Evolutionary conservation across 2,888 invertebrate genomes (phyloP), one percentile per base, ranked within the genome.

Genomic region (Zeuzera pyrina): DNA sequence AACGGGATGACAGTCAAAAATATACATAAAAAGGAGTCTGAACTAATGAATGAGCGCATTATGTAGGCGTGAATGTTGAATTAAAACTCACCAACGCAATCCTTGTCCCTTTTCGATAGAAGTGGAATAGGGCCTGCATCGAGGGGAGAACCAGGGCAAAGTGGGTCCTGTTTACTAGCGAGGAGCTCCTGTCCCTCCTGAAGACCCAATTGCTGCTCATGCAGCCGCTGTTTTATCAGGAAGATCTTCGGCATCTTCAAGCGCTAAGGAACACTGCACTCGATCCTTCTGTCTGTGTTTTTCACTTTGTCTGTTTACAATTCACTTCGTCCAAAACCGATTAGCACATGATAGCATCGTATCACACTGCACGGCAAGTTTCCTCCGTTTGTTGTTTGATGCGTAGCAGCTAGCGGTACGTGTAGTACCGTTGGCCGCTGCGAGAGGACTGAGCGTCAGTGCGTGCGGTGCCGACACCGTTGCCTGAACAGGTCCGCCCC

Each of bases 241-340:
- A 94, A 95, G 79, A 95, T 95, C 87, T 95, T 95, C 87, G 95
- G 95, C 95, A 95, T 95, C 62, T 83, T 83, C 57, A 45, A 44
- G 58, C 48, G 53, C 59, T 64, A 59, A 41, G 45, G 38, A 56
- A 58, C 81, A 83, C 79, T 74, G 59, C 81, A 83, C 81, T 73
- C 51, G 61, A 73, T 76, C 69, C 74, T 60, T 63, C 39, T 59
- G 60, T 68, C 63, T 57, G 61, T 72, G 51, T 66, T 49, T 68
- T 50, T 69, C 73, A 77, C 78, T 62, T 52, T 59, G 76, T 79
- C 77, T 69, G 50, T 69, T 52, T n/a, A 68, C 51, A 57, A 64
- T 61, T 60, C 74, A 57, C 57, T 49, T 48, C 49, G 48, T 56
- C 53, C 50, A 45, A 49, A 46, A 42, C 41, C 39, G 43, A 48